phyloP scores from a whole-genome alignment of 2,888 invertebrate species.

The Flexamia atlantica region DNA sequence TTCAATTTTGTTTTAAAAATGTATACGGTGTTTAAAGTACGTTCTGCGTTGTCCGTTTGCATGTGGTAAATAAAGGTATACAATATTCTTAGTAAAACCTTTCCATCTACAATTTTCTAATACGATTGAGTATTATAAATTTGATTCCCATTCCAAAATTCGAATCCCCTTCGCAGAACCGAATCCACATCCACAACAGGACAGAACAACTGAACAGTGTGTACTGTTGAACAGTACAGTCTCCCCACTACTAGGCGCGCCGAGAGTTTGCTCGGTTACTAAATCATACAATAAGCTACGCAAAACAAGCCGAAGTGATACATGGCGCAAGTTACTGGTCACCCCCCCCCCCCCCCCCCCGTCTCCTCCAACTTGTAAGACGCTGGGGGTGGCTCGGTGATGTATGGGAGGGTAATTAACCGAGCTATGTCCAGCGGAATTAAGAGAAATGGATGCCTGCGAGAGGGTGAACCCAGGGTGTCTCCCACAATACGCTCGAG shows the following conservation, averaged over 20 bases:
- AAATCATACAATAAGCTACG: not conserved
- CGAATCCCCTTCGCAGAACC: too few relatives aligned
- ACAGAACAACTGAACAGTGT: too few relatives aligned
- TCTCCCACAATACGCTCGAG: constrained; percentile 24
- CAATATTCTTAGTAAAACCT: too few relatives aligned
- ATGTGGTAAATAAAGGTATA: too few relatives aligned
- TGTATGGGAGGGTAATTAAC: constrained; percentile 38
- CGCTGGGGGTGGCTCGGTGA: not conserved
- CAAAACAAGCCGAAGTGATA: constrained; percentile 34
- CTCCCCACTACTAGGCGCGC: not conserved
- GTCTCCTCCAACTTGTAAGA: constrained; percentile 28
- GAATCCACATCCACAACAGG: too few relatives aligned
- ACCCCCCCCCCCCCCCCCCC: not conserved
- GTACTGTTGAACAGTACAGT: too few relatives aligned
- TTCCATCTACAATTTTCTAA: too few relatives aligned
- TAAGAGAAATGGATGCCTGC: constrained; percentile 13
- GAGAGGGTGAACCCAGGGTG: constrained; percentile 30
- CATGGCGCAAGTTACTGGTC: not conserved
- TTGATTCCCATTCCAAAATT: too few relatives aligned
- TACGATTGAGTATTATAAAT: too few relatives aligned
- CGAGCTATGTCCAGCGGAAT: constrained; percentile 41
- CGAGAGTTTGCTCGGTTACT: not conserved
- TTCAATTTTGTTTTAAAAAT: too few relatives aligned
- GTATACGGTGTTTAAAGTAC: too few relatives aligned
- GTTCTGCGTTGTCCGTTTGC: too few relatives aligned